Conservation (phyloP, 1,140 invertebrate species). For the Magallana angulata region DNA sequence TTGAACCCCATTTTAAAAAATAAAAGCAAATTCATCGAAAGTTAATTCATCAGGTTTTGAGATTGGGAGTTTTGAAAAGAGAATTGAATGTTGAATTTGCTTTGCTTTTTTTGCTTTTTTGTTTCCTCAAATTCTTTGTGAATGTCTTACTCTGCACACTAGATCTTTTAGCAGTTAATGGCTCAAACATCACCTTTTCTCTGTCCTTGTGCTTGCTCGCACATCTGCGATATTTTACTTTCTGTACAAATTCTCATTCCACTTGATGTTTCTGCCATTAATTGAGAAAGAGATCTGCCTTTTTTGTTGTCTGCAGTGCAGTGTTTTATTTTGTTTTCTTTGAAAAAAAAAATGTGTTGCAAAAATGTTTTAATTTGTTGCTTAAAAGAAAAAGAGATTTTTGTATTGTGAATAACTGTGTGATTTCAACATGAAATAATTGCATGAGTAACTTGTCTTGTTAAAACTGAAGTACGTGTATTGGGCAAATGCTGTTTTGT, state of each 20-base stretch:
- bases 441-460: constrained; percentile 2
- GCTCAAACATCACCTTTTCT: not conserved
- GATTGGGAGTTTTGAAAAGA: not conserved
- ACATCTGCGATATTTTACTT: not conserved
- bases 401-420: not conserved
- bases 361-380: not conserved
- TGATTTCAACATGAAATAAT: not conserved
- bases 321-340: not conserved
- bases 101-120: not conserved
- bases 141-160: not conserved
- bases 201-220: not conserved
- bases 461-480: not conserved
- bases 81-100: not conserved
- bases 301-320: constrained; percentile 12
- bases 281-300: not conserved
- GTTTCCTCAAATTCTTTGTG: not conserved
- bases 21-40: not conserved
- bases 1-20: constrained; percentile 24
- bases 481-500: not conserved
- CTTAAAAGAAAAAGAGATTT: not conserved
- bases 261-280: not conserved
- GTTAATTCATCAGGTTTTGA: not conserved
- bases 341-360: not conserved
- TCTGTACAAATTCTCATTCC: not conserved
- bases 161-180: constrained; percentile 11